Evolutionary conservation across 2,888 invertebrate genomes (phyloP).

Genomic region (Cryptus armator): DNA sequence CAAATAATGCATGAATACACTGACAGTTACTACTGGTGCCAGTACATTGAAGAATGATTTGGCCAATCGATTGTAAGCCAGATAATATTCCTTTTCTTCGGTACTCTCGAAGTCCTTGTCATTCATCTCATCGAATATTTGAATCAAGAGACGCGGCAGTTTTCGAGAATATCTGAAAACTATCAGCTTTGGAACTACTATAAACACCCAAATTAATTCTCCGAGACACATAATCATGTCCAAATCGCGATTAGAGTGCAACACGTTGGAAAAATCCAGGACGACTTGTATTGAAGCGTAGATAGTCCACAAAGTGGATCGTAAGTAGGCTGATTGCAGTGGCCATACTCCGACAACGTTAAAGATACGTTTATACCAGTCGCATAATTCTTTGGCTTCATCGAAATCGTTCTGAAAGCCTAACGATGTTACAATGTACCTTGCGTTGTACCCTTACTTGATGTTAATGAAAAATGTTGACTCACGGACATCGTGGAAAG

Average conservation of each 20-base stretch:
- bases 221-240: conserved; percentile 55
- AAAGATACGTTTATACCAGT: conserved; percentile 55
- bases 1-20: conserved; percentile 40
- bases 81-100: conserved; percentile 61
- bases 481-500: conserved; percentile 23
- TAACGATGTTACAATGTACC: neutral
- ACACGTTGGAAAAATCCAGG: conserved; percentile 44
- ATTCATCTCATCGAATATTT: conserved; percentile 23
- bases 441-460: neutral
- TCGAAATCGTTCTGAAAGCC: conserved; percentile 51
- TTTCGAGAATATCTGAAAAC: conserved; percentile 55
- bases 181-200: conserved; percentile 57
- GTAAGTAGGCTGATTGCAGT: conserved; percentile 49
- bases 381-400: conserved; percentile 53
- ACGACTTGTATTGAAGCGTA: conserved; percentile 56
- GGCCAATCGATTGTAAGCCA: conserved; percentile 57
- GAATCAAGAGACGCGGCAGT: conserved; percentile 29
- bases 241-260: conserved; percentile 46
- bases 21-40: conserved; percentile 18
- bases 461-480: neutral
- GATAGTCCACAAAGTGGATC: conserved; percentile 45
- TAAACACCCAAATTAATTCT: conserved; percentile 53
- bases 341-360: conserved; percentile 62
- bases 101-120: conserved; percentile 24
- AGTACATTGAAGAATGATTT: conserved; percentile 47